These are phyloP conservation scores for Luscinia luscinia DNA, from an alignment of 2,797 vertebrate genomes.

Conservation along the genomic window DNA sequence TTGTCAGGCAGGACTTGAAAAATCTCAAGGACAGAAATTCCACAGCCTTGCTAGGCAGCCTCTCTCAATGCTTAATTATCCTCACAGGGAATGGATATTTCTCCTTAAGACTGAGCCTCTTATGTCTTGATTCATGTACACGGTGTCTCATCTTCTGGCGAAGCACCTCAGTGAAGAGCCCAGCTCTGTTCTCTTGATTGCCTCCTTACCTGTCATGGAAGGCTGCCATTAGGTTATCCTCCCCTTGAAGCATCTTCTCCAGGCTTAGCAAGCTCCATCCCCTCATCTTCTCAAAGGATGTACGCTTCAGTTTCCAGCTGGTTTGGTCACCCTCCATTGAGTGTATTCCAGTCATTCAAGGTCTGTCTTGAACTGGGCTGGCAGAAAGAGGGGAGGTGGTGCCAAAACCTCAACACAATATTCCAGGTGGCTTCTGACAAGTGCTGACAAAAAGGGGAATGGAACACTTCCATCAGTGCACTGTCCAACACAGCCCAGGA, in stretches of 20 bases:
- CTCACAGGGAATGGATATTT: background rate
- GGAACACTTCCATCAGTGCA: background rate
- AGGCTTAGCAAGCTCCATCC: background rate
- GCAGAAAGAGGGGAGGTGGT: background rate
- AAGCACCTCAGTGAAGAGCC: background rate
- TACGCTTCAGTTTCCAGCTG: rapidly evolving
- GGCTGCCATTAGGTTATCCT: background rate
- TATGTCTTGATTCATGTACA: background rate
- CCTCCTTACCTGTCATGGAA: background rate
- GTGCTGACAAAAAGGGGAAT: background rate
- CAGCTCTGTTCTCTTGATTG: background rate
- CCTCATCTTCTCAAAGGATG: background rate
- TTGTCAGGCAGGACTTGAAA: background rate
- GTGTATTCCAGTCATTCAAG: background rate
- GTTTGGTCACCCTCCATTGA: background rate
- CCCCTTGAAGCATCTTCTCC: background rate
- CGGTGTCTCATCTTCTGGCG: background rate
- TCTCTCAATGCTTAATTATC: background rate
- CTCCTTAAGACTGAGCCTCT: background rate
- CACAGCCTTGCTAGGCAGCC: background rate
- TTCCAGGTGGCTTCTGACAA: background rate
- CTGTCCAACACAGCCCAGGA: background rate
- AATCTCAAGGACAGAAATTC: background rate
- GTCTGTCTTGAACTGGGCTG: background rate
- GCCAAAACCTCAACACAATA: background rate